Evolutionary conservation across 2,797 vertebrate genomes (phyloP), one percentile per base, ranked within the genome.

Genomic region (Microctenopoma steveboyesi): DNA sequence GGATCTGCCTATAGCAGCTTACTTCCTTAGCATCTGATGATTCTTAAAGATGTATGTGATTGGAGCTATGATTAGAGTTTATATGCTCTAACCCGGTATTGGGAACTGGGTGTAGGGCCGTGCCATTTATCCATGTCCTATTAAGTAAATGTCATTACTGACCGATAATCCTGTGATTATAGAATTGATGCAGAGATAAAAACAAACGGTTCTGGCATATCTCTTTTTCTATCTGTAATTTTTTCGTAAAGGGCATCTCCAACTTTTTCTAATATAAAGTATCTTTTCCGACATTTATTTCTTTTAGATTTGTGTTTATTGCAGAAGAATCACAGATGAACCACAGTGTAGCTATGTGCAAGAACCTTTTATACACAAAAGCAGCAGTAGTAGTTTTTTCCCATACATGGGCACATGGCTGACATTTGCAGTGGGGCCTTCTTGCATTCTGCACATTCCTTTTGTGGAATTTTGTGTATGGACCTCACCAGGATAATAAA

Each of bases 341-440:
- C 2, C 37, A 0, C 47, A 15, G 39, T n/a, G n/a, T 9, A 37
- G 12, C 56, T 30, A 0, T 46, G 12, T 12, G 12, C 43, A 22
- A 50, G 5, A 30, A 9, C 33, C 14, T 30, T 14, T 0, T 50
- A 2, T 0, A 40, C 37, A 18, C n/a, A 22, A 2, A 18, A 65
- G 50, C 43, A 66, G 56, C 16, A 27, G 40, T 9, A 27, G 51
- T 15, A 33, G 14, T 55, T 78, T 46, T 51, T 73, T 14, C 18
- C 82, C 85, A 35, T 88, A 85, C 35, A 89, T 82, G 86, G 81
- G 35, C 71, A 53, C 57, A 61, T 27, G 1, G 33, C 51, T 78
- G 76, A 52, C 33, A 49, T 42, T 72, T 47, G 52, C 37, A 64
- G 39, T 13, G 30, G 55, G 48, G 42, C 46, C 30, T 52, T 18